Percentiles rank a stretch among this genome's conserved stretches.
Conservation (phyloP, 2,888 invertebrate species). For the Apamea monoglypha region DNA sequence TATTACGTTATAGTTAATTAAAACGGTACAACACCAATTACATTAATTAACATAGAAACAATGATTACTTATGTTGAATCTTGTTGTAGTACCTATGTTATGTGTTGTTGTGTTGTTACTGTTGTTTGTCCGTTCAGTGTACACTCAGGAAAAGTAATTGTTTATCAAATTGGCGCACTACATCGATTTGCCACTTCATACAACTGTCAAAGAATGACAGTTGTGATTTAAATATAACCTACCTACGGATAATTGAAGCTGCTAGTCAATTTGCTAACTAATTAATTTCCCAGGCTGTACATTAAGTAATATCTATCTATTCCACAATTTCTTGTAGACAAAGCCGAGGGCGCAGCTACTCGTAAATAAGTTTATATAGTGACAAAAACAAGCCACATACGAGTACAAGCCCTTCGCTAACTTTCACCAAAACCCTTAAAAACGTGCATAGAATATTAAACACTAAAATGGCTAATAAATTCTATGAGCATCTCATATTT, state of each 20-base stretch:
- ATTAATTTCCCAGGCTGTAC: background rate
- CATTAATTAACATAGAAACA: background rate
- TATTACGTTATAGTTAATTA: background rate
- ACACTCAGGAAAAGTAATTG: background rate
- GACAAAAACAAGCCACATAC: background rate
- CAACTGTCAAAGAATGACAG: background rate
- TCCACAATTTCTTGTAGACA: background rate
- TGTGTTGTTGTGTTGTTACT: background rate
- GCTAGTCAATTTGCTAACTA: background rate
- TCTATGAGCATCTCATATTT: constrained; percentile 20
- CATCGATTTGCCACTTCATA: background rate
- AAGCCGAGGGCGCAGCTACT: background rate
- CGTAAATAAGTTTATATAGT: background rate
- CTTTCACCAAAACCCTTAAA: constrained; percentile 51
- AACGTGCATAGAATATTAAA: constrained; percentile 38
- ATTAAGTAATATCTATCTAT: background rate
- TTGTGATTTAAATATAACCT: background rate
- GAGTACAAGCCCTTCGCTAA: constrained; percentile 31
- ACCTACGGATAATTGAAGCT: background rate
- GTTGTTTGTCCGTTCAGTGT: background rate
- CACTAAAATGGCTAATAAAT: constrained; percentile 20
- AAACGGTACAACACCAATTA: background rate
- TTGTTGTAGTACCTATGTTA: too few species aligned
- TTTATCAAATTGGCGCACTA: background rate
- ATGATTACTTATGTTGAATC: background rate